Conservation (phyloP, 1,140 invertebrate genomes). For the Penaeus vannamei region DNA sequence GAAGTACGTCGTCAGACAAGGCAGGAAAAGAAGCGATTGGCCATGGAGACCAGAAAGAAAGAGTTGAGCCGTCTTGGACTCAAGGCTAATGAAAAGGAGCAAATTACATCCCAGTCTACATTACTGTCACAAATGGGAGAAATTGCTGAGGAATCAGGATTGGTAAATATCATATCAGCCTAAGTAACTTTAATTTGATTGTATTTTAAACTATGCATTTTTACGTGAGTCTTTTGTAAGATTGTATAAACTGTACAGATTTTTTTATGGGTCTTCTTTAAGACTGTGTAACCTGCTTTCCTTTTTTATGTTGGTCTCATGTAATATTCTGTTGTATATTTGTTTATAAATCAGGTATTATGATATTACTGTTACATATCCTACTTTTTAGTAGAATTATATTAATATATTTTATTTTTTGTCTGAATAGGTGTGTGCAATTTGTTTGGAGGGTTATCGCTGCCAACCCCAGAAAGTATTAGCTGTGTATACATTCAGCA, state of each 20-base stretch:
- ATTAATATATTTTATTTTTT: not conserved
- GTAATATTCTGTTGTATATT: not conserved
- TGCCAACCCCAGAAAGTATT: conserved; percentile 78
- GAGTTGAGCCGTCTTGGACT: conserved; percentile 95
- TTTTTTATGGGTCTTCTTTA: not conserved
- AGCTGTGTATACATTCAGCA: conserved; percentile 97
- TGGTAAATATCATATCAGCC: conserved; percentile 67
- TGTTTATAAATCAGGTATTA: no score
- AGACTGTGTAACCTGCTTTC: not conserved
- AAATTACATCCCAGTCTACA: conserved; percentile 74
- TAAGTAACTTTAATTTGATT: not conserved
- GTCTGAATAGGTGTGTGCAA: conserved; percentile 88
- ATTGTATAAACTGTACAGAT: not conserved
- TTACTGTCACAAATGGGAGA: conserved; percentile 75
- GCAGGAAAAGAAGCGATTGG: conserved; percentile 94
- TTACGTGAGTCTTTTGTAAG: not conserved
- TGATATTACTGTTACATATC: no score
- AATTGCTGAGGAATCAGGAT: conserved; percentile 75
- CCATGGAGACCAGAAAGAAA: conserved; percentile 97
- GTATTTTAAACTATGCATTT: not conserved
- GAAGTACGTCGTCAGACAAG: conserved; percentile 93
- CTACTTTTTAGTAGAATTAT: not conserved
- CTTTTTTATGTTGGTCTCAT: not conserved
- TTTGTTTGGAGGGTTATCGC: conserved; percentile 97
- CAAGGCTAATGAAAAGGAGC: conserved; percentile 94